Evolutionary conservation across 2,797 vertebrate genomes (phyloP).

Genomic region (Muraenolepis orangiensis): DNA sequence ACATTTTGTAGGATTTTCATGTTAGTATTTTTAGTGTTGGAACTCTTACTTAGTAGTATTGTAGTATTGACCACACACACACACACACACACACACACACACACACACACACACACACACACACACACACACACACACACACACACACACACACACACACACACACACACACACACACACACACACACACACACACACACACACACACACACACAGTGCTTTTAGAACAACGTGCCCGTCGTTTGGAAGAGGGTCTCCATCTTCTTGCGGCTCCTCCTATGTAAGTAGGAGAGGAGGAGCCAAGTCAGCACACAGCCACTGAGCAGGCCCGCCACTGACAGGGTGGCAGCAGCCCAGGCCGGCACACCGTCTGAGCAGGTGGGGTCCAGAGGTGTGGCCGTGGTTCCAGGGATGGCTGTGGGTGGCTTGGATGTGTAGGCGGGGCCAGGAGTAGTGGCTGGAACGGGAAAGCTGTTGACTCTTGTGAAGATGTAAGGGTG

Average conservation of each 20-base stretch:
- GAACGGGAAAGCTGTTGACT: constrained; percentile 69
- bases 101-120: no score
- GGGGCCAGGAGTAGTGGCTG: constrained; percentile 26
- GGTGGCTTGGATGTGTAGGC: background rate
- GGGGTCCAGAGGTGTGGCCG: constrained; percentile 6
- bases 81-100: no score
- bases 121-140: no score
- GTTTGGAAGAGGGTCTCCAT: constrained; percentile 23
- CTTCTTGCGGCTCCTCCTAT: constrained; percentile 16
- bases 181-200: constrained; percentile 2
- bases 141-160: no score
- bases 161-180: background rate
- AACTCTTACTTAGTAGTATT: background rate
- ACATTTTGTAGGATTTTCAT: background rate
- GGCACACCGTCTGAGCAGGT: constrained; percentile 44
- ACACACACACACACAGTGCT: constrained; percentile 2
- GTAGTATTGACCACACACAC: background rate
- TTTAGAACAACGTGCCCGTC: constrained; percentile 56
- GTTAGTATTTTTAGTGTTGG: background rate
- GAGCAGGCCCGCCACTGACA: constrained; percentile 65
- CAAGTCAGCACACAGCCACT: constrained; percentile 67
- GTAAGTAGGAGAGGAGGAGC: constrained; percentile 56
- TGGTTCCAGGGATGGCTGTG: background rate
- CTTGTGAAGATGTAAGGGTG: constrained; percentile 83
- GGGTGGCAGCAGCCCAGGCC: constrained; percentile 75